These are phyloP conservation scores for Ormyrus pomaceus DNA, from an alignment of 2,888 invertebrate species.

Conservation along the genomic window DNA sequence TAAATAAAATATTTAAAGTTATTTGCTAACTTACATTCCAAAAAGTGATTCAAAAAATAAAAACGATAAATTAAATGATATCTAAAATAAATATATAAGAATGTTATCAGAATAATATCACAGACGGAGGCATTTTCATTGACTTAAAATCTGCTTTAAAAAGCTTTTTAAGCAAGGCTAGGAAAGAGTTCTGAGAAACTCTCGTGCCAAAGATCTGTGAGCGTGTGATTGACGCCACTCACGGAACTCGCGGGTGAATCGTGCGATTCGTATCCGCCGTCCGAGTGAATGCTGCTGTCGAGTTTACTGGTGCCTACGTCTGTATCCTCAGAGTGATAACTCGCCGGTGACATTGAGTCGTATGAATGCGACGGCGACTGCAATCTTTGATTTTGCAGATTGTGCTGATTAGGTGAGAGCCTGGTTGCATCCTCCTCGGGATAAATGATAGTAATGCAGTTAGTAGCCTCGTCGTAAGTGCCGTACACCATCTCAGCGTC, in stretches of 20 bases:
- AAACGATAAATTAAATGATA: not conserved
- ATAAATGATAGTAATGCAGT: slow-evolving; percentile 85
- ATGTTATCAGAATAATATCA: slow-evolving; percentile 54
- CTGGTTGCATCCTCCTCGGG: slow-evolving; percentile 77
- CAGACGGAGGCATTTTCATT: slow-evolving; percentile 53
- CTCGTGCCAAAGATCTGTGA: slow-evolving; percentile 84
- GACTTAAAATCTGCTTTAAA: no score
- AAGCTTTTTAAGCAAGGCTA: slow-evolving; percentile 78
- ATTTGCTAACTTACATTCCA: not conserved
- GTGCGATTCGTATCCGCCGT: slow-evolving; percentile 82
- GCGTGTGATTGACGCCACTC: slow-evolving; percentile 62
- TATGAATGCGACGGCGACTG: slow-evolving; percentile 67
- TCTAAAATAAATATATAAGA: slow-evolving; percentile 17
- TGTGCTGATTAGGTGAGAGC: not conserved
- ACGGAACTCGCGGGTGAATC: slow-evolving; percentile 77
- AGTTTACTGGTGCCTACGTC: slow-evolving; percentile 57
- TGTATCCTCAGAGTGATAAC: slow-evolving; percentile 69
- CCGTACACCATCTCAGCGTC: slow-evolving; percentile 83
- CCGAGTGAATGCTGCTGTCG: slow-evolving; percentile 63
- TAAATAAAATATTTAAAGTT: not conserved
- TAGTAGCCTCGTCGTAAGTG: slow-evolving; percentile 84
- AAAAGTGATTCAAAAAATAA: not conserved
- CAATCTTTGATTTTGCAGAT: slow-evolving; percentile 65
- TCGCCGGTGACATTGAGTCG: slow-evolving; percentile 70
- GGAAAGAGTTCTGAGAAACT: slow-evolving; percentile 88